Evolutionary conservation across 2,888 invertebrate genomes (phyloP), one percentile per base, ranked within the genome.

Genomic region (Chromoteleia sp.): DNA sequence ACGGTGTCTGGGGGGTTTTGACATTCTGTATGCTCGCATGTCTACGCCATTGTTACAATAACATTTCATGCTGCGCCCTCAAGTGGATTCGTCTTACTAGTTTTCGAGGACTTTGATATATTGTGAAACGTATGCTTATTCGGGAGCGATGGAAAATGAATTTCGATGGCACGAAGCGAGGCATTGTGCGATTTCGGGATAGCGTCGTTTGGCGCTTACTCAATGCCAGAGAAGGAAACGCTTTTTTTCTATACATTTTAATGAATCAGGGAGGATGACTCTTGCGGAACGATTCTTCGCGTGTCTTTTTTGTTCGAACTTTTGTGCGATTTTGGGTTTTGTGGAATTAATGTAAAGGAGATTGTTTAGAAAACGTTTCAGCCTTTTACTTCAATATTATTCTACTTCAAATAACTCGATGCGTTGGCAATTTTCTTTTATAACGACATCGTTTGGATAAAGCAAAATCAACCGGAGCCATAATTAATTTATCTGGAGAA

Each of bases 51-150:
- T 68, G 59, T 76, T 59, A 76, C 76, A 68, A 76, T 76, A 59
- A 67, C 67, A 68, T 68, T 67, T 76, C 30, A 39, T 36, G 50
- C 17, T 33, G 58, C 36, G 36, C 41, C 36, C 63, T 65, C 56
- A 50, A 74, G 63, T 74, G 74, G 74, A 65, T 74, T 74, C 63
- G 63, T 74, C 74, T 74, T 74, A 73, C 73, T 43, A 73, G 61
- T 52, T 61, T 48, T 48, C 48, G 33, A 61, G 61, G 61, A 61
- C 73, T 73, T 61, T 61, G 61, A 52, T 61, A 61, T 52, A 73
- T 71, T 29, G 48, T 59, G 50, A 10, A 48, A 59, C 39, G 50
- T 15, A 59, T 41, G 59, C 50, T 59, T 50, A 71, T 71, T 59
- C 50, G 50, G 21, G 43, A 52, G 61, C 52, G 8, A 61, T 73